Evolutionary conservation across 1,140 invertebrate species (phyloP), one percentile per base, ranked within the genome.

Genomic region (Drosophila miranda): DNA sequence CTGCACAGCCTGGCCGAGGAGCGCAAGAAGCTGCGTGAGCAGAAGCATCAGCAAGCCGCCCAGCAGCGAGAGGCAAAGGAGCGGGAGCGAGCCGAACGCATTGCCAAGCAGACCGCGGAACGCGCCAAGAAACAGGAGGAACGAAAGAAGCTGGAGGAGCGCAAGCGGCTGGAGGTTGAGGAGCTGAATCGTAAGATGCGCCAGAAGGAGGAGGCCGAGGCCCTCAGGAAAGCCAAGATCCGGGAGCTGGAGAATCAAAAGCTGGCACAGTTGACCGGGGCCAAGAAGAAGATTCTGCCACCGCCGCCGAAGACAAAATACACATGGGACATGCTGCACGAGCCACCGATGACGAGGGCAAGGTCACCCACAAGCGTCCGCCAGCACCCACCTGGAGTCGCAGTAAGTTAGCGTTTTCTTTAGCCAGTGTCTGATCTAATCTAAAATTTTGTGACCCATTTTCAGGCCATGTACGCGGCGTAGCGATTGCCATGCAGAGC

Each of bases 1-100:
- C 48, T 87, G 2, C 80, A 89, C 56, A 80, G 72, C 44, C 67
- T 87, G 69, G 91, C 89, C 3, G 94, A 94, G 74, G 93, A 93
- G 45, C 93, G 92, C 43, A 93, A 91, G 69, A 92, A 92, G 56
- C 93, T 92, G 74, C 90, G 93, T 1, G 92, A 94, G 64, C 92
- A 93, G 54, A 94, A 94, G 58, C 93, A 94, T 80, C 64, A 91
- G 13, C 93, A 93, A 60, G 94, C 92, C 8, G 93, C 92, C 55
- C 90, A 93, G 61, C 91, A 92, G n/a, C 91, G 93, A 9, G 93
- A 94, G 64, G 92, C 91, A 2, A 92, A 93, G 54, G 93, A 94
- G 52, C 92, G 91, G 45, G 93, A 81, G 91, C 91, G 82, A 57
- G 92, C 72, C 34, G 91, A 74, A 90, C 91, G 86, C 42, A 88